Conservation (phyloP, 2,888 invertebrate genomes). For the Folsomia manolachei region DNA sequence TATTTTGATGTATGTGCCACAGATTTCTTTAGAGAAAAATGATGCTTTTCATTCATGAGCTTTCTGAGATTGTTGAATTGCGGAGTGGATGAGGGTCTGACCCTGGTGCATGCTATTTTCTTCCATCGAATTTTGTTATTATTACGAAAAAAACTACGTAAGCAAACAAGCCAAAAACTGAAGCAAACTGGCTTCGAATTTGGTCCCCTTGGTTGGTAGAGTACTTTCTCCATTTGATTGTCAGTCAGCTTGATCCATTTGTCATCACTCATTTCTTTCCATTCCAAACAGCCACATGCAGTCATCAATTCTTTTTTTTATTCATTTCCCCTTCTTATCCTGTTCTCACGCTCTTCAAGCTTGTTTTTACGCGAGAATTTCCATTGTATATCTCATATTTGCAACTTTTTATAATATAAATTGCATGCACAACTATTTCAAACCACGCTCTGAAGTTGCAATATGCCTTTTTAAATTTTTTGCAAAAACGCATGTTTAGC, state of each 20-base stretch:
- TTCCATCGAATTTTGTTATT: background rate
- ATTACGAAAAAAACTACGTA: background rate
- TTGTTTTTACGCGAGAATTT: background rate
- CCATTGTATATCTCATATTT: no score
- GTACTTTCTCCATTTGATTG: conserved; percentile 3
- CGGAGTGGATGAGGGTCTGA: no score
- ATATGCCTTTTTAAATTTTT: no score
- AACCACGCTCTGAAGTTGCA: no score
- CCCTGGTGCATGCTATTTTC: conserved; percentile 7
- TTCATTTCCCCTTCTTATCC: background rate
- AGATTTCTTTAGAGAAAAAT: background rate
- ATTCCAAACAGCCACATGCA: conserved; percentile 12
- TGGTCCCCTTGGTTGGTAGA: background rate
- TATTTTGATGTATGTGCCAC: background rate
- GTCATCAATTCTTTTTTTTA: conserved; percentile 12
- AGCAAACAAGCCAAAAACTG: background rate
- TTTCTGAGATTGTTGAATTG: background rate
- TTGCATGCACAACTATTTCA: no score
- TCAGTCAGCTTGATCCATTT: conserved; percentile 26
- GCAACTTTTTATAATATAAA: no score
- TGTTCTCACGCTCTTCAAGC: conserved; percentile 11
- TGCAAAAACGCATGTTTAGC: no score
- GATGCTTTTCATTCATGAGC: background rate
- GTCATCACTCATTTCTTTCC: conserved; percentile 20
- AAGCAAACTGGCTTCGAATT: background rate